A percentile compares a stretch with the other conserved stretches of the same genome.
Conservation (phyloP, 1,140 invertebrate genomes). For the Drosophila kepulauana region DNA sequence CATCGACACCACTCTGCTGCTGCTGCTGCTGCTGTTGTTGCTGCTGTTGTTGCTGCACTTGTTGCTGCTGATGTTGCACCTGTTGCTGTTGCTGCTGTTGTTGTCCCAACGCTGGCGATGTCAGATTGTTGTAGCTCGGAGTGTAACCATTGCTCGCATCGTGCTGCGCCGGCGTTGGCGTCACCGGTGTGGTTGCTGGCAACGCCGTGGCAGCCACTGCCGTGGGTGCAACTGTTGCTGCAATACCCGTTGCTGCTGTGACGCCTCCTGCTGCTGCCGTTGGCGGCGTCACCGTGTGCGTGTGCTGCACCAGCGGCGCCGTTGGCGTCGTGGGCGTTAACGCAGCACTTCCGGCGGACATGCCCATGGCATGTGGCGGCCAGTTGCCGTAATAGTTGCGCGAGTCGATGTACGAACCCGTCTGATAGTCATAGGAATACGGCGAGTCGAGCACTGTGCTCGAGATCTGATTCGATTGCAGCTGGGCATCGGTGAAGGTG, state of each 20-base stretch:
- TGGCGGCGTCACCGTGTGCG: conserved; percentile 45
- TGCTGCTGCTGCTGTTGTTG: conserved; percentile 52
- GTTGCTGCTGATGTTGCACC: conserved; percentile 28
- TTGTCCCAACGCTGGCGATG: conserved; percentile 51
- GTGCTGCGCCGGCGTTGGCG: conserved; percentile 57
- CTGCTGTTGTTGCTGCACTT: conserved; percentile 54
- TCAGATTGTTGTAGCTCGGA: conserved; percentile 66
- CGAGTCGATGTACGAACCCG: conserved; percentile 85
- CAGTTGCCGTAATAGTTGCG: conserved; percentile 84
- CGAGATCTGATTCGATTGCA: conserved; percentile 93
- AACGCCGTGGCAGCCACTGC: conserved; percentile 24
- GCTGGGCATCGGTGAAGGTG: conserved; percentile 90
- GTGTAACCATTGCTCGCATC: conserved; percentile 68
- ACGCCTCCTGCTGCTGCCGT: conserved; percentile 20
- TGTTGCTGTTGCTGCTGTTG: conserved; percentile 23
- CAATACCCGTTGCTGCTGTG: conserved; percentile 29
- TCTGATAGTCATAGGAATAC: conserved; percentile 88
- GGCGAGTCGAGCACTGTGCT: conserved; percentile 92
- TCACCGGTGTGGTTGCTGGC: conserved; percentile 30
- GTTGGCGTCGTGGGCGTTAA: conserved; percentile 67
- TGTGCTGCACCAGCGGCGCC: conserved; percentile 49
- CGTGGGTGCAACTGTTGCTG: conserved; percentile 33
- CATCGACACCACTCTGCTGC: conserved; percentile 25
- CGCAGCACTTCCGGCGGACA: conserved; percentile 51
- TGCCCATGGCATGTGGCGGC: conserved; percentile 75